phyloP scores from a whole-genome alignment of 2,888 invertebrate genomes.

The Danaus chrysippus region DNA sequence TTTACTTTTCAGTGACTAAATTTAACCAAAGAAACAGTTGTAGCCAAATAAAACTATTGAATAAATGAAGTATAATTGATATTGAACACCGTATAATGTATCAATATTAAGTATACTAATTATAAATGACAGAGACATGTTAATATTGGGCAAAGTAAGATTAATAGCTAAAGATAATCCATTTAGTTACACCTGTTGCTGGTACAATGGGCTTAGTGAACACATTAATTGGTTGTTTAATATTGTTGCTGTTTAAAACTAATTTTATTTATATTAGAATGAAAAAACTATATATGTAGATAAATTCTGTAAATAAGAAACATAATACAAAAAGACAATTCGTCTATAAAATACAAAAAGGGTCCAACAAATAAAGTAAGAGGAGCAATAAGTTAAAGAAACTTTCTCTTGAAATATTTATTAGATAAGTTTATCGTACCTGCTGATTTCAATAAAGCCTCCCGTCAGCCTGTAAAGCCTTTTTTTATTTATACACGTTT shows the following conservation, averaged over 20 bases:
- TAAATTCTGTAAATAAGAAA: background rate
- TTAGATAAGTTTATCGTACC: slow-evolving; percentile 1
- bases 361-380: background rate
- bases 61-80: too few relatives aligned
- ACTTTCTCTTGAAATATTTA: slow-evolving; percentile 7
- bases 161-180: background rate
- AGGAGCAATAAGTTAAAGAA: slow-evolving; percentile 6
- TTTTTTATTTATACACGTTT: slow-evolving; percentile 1
- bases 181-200: slow-evolving; percentile 2
- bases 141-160: slow-evolving; percentile 4
- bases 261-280: background rate
- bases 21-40: too few relatives aligned
- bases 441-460: slow-evolving; percentile 1
- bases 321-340: background rate
- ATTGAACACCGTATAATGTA: background rate
- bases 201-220: background rate
- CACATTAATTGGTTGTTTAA: background rate
- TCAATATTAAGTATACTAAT: background rate
- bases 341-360: background rate
- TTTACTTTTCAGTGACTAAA: too few relatives aligned
- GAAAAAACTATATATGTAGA: too few relatives aligned
- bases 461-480: too few relatives aligned
- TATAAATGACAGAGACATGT: background rate
- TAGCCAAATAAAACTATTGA: too few relatives aligned
- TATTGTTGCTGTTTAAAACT: background rate